Evolutionary conservation across 1,140 invertebrate genomes (phyloP).

Genomic region (Limonius californicus): DNA sequence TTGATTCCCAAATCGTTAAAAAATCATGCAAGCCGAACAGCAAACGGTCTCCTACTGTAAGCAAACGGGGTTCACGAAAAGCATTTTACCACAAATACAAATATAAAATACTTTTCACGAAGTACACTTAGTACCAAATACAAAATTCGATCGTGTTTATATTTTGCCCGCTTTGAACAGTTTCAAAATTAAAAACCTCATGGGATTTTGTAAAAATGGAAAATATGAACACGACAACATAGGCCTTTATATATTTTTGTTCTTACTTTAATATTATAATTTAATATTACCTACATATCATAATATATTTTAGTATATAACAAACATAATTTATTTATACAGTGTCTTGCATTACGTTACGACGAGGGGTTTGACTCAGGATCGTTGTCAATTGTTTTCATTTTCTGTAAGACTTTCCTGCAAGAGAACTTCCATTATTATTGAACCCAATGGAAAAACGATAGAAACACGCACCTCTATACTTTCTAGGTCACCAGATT

Average conservation of each 20-base stretch:
- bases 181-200: too few species aligned
- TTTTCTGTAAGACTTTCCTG: slow-evolving; percentile 32
- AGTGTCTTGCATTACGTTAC: neutral
- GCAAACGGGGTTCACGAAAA: neutral
- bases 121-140: neutral
- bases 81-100: slow-evolving; percentile 16
- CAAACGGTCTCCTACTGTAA: slow-evolving; percentile 18
- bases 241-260: slow-evolving; percentile 4
- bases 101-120: neutral
- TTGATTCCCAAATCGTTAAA: neutral
- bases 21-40: neutral
- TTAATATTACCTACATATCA: neutral
- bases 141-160: neutral
- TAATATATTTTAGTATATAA: slow-evolving; percentile 26
- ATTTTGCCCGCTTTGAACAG: neutral
- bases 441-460: neutral
- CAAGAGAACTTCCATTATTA: neutral
- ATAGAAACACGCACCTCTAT: slow-evolving; percentile 33
- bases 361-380: neutral
- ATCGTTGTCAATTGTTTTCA: slow-evolving; percentile 26
- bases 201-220: neutral
- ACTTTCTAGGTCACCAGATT: slow-evolving; percentile 36
- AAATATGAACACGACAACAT: slow-evolving; percentile 5
- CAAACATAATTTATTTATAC: slow-evolving; percentile 25
- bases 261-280: neutral